Evolutionary conservation across 2,888 invertebrate species (phyloP), one percentile per base, ranked within the genome.

Genomic region (Cinara cedri): DNA sequence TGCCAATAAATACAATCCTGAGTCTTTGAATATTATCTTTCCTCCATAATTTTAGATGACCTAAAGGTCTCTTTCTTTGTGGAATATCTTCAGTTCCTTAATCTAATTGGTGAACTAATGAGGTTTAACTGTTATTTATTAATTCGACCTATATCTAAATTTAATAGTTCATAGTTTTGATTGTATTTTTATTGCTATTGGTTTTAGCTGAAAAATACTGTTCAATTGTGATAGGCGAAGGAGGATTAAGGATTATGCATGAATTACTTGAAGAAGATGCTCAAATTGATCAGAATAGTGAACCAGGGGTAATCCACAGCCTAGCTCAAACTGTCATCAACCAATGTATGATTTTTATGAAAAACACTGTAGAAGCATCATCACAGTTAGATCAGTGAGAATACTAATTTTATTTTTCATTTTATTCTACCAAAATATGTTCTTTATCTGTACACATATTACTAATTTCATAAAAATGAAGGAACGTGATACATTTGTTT

Each of bases 191-290:
- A 49, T 68, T 8, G 21, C 21, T 44, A 3, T 34, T 54, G 2
- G 6, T 63, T 65, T 44, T 86, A 97, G 96, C 96, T 57, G 91
- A 91, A 81, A 97, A 97, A 87, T 98, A 98, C 87, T 98, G 97
- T 86, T 88, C 89, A 82, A 88, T 97, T 84, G 91, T 98, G 63
- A 91, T 93, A 84, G 89, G 90, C 63, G 98, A 98, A 87, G 93
- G 93, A 51, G 98, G 98, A 0, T 85, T 96, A 72, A 87, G 88
- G 57, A 88, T 96, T 81, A 87, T 98, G 60, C 87, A 90, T 81
- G 89, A 90, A 82, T 86, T 94, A 72, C 86, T 92, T 19, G 85
- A 86, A 13, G 89, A 91, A 85, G 88, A 89, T 11, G 42, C 34
- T 21, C 42, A 26, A 24, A 34, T 54, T 14, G 54, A 72, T 68